Percentiles rank a stretch among this genome's conserved stretches.
phyloP scores from a whole-genome alignment of 2,888 invertebrate species.

The Pristionchus exspectatus region DNA sequence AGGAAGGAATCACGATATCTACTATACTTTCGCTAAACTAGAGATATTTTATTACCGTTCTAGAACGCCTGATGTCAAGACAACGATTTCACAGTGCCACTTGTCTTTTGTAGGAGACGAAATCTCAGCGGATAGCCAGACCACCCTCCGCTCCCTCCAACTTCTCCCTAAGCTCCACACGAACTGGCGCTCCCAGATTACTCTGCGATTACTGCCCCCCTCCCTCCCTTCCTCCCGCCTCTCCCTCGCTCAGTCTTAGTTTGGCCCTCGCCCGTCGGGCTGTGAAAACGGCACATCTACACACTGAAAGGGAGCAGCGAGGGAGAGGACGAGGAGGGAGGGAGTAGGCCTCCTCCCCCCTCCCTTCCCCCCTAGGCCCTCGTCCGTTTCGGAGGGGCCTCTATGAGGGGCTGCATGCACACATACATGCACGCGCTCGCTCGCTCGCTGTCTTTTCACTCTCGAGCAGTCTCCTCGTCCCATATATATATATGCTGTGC shows the following conservation, averaged over 20 bases:
- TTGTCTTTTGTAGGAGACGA: not conserved
- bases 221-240: not conserved
- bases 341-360: not conserved
- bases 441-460: slow-evolving; percentile 21
- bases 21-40: too few species aligned
- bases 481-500: not conserved
- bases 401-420: slow-evolving; percentile 20
- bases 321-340: not conserved
- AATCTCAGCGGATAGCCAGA: not conserved
- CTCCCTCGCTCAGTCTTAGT: not conserved
- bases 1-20: too few species aligned
- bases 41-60: too few species aligned
- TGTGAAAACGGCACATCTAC: slow-evolving; percentile 42
- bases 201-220: slow-evolving; percentile 34
- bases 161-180: not conserved
- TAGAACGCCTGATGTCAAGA: too few species aligned
- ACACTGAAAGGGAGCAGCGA: slow-evolving; percentile 22
- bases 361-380: slow-evolving; percentile 5
- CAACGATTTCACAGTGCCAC: too few species aligned
- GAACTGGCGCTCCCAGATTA: slow-evolving; percentile 39
- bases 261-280: not conserved
- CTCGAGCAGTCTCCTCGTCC: not conserved
- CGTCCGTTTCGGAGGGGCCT: slow-evolving; percentile 20
- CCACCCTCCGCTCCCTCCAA: not conserved
- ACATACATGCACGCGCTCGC: not conserved